These are phyloP conservation scores for Cydia pomonella DNA, from an alignment of 1,140 invertebrate genomes.

Conservation along the genomic window DNA sequence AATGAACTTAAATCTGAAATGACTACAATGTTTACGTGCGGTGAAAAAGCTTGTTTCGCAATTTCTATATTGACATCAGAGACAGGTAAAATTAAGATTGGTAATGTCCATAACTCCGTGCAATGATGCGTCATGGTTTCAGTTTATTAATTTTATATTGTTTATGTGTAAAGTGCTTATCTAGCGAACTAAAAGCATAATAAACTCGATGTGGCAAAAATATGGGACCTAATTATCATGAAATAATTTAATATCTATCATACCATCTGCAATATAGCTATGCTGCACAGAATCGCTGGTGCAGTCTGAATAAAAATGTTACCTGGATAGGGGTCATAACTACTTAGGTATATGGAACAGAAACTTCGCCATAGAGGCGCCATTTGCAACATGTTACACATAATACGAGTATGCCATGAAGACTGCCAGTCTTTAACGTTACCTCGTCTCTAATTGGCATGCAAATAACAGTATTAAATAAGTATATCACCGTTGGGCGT, in stretches of 20 bases:
- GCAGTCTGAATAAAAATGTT: too few relatives aligned
- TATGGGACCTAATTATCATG: too few relatives aligned
- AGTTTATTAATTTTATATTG: background rate
- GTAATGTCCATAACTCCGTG: background rate
- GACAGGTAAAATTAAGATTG: background rate
- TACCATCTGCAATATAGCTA: too few relatives aligned
- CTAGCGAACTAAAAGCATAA: too few relatives aligned
- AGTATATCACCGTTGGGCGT: conserved; percentile 10
- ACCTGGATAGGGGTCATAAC: too few relatives aligned
- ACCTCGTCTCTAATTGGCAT: background rate
- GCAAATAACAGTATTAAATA: conserved; percentile 19
- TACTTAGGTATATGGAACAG: too few relatives aligned
- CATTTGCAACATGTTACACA: too few relatives aligned
- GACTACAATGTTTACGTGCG: background rate
- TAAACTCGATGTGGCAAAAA: too few relatives aligned
- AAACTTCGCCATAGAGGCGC: too few relatives aligned
- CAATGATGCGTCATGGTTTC: background rate
- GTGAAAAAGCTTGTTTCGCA: background rate
- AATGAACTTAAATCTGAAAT: background rate
- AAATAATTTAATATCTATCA: too few relatives aligned
- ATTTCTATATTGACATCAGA: conserved; percentile 1
- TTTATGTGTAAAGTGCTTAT: background rate
- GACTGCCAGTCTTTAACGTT: background rate
- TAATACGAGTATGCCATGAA: too few relatives aligned
- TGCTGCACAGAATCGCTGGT: too few relatives aligned